Conservation (phyloP, 2,888 invertebrate species). For the Lingula anatina region DNA sequence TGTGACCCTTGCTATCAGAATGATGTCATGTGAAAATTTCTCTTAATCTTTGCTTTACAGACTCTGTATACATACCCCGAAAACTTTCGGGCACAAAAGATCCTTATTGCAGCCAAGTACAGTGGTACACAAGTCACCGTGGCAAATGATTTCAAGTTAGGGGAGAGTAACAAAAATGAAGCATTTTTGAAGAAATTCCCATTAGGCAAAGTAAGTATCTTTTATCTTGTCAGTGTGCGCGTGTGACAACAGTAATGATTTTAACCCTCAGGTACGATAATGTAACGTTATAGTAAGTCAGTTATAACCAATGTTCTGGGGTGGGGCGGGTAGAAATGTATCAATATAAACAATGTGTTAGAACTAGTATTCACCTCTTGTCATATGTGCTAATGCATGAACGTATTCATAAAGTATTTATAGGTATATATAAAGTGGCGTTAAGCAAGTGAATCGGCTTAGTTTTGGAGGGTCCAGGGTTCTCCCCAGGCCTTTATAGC, state of each 20-base stretch:
- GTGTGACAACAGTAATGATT: too few species aligned
- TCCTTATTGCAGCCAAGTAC: conserved; percentile 94
- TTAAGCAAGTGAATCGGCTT: too few species aligned
- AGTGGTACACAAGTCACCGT: conserved; percentile 66
- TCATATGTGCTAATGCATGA: too few species aligned
- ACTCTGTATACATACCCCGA: conserved; percentile 97
- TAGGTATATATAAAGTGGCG: too few species aligned
- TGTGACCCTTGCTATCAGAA: not conserved
- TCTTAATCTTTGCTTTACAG: conserved; percentile 85
- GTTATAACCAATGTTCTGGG: not conserved
- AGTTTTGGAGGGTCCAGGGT: too few species aligned
- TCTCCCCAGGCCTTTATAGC: too few species aligned
- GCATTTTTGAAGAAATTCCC: conserved; percentile 91
- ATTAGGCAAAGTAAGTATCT: conserved; percentile 79
- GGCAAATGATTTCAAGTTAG: conserved; percentile 70
- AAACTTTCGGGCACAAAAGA: conserved; percentile 97
- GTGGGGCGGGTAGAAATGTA: not conserved
- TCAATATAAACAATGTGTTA: too few species aligned
- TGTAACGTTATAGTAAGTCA: not conserved
- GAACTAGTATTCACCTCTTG: too few species aligned
- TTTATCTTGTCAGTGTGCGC: too few species aligned
- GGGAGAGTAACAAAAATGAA: conserved; percentile 84
- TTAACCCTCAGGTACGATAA: too few species aligned
- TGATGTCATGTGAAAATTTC: not conserved
- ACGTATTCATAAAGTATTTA: too few species aligned